phyloP scores from a whole-genome alignment of 2,113 vertebrate genomes.

The Potamarius usumacintae region DNA sequence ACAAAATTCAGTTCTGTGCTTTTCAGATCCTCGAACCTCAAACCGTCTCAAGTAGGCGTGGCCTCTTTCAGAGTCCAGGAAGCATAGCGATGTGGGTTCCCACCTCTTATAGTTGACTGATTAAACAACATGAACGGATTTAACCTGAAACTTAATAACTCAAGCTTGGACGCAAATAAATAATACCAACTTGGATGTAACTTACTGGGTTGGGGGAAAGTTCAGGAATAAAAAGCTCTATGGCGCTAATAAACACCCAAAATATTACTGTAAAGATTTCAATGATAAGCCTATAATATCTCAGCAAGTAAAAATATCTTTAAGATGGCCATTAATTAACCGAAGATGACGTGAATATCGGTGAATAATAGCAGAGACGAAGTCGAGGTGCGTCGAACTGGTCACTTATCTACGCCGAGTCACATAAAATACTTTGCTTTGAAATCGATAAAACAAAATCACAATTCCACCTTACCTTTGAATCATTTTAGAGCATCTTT shows the following conservation, averaged over 20 bases:
- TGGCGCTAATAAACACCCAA: background rate
- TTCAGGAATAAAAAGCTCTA: background rate
- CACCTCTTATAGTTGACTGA: too few relatives aligned
- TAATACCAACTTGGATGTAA: background rate
- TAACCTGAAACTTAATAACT: background rate
- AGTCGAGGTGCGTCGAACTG: too few relatives aligned
- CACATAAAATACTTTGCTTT: too few relatives aligned
- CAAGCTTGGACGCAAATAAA: background rate
- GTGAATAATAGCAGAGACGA: too few relatives aligned
- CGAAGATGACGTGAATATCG: too few relatives aligned
- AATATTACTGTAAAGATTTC: too few relatives aligned
- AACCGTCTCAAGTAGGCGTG: background rate
- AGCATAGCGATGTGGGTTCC: background rate
- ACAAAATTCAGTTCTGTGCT: background rate
- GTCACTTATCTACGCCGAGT: too few relatives aligned
- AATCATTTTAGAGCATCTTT: too few relatives aligned
- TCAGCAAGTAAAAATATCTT: background rate
- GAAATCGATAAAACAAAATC: too few relatives aligned
- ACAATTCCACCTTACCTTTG: too few relatives aligned
- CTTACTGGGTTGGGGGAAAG: background rate
- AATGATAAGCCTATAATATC: too few relatives aligned
- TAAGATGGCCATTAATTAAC: background rate
- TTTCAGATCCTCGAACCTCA: background rate
- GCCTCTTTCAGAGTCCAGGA: background rate
- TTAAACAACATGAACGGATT: background rate